phyloP scores from a whole-genome alignment of 2,888 invertebrate species.

The Seladonia tumulorum region DNA sequence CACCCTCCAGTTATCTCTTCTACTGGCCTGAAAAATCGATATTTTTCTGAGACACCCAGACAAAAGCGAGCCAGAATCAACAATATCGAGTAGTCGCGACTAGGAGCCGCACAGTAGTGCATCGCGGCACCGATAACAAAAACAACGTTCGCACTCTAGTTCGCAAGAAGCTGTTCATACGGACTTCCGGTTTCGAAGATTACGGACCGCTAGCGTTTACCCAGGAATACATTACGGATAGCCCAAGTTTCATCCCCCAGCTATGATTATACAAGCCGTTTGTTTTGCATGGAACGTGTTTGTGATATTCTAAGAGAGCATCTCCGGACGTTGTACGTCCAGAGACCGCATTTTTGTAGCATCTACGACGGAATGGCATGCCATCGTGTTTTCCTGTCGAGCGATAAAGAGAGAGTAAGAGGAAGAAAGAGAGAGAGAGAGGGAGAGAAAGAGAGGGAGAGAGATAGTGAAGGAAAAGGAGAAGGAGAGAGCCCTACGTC shows the following conservation, averaged over 20 bases:
- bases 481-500: slow-evolving; percentile 13
- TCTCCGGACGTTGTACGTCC: neutral
- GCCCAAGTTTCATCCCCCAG: neutral
- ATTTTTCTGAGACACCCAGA: neutral
- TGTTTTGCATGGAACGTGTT: slow-evolving; percentile 9
- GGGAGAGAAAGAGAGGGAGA: neutral
- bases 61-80: neutral
- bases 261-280: slow-evolving; percentile 8
- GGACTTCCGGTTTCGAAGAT: slow-evolving; percentile 10
- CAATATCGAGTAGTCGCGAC: neutral
- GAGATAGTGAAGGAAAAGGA: neutral
- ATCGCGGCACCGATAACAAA: neutral
- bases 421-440: neutral
- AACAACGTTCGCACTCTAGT: neutral
- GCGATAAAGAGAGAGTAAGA: neutral
- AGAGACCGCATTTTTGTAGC: slow-evolving; percentile 36
- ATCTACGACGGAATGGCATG: slow-evolving; percentile 17
- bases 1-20: neutral
- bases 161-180: slow-evolving; percentile 10
- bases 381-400: slow-evolving; percentile 26
- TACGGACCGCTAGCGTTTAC: neutral
- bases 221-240: slow-evolving; percentile 17
- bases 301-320: slow-evolving; percentile 6
- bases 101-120: neutral
- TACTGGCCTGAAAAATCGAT: neutral